Conservation (phyloP, 2,113 vertebrate species). For the Paratilapia polleni region DNA sequence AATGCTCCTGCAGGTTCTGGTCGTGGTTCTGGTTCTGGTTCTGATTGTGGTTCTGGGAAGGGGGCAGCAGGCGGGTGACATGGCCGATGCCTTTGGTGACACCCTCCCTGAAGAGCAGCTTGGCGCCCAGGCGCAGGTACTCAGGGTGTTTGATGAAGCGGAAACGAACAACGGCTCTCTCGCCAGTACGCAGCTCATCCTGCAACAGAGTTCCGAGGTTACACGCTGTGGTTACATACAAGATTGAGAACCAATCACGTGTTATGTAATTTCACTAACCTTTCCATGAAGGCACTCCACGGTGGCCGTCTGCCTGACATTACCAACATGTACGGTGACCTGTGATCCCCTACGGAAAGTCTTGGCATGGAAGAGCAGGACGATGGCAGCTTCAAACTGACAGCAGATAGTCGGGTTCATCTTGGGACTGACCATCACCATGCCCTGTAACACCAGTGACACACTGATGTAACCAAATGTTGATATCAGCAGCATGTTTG, state of each 20-base stretch:
- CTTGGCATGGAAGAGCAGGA: slow-evolving; percentile 94
- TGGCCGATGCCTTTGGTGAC: slow-evolving; percentile 97
- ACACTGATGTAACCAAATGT: neutral
- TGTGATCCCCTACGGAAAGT: slow-evolving; percentile 95
- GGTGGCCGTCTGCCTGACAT: slow-evolving; percentile 92
- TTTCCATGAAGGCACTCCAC: slow-evolving; percentile 94
- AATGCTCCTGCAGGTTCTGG: slow-evolving; percentile 55
- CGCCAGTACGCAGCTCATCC: slow-evolving; percentile 94
- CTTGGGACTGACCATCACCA: slow-evolving; percentile 98
- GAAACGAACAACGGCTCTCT: slow-evolving; percentile 93
- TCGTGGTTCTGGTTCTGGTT: slow-evolving; percentile 59
- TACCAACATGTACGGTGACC: slow-evolving; percentile 95
- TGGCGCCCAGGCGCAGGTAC: slow-evolving; percentile 93
- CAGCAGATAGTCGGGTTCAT: slow-evolving; percentile 97
- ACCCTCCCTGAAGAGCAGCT: slow-evolving; percentile 95
- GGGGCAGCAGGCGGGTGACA: slow-evolving; percentile 89
- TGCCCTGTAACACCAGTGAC: slow-evolving; percentile 81
- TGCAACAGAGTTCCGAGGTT: slow-evolving; percentile 54
- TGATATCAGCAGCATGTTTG: neutral
- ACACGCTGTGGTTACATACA: neutral
- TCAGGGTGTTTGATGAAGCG: slow-evolving; percentile 96
- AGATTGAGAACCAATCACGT: neutral
- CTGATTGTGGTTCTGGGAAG: slow-evolving; percentile 75
- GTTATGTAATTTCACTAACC: slow-evolving; percentile 48
- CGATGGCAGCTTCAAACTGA: slow-evolving; percentile 94